These are phyloP conservation scores for Cyclophora albipunctata DNA, from an alignment of 2,888 invertebrate genomes.

Conservation along the genomic window DNA sequence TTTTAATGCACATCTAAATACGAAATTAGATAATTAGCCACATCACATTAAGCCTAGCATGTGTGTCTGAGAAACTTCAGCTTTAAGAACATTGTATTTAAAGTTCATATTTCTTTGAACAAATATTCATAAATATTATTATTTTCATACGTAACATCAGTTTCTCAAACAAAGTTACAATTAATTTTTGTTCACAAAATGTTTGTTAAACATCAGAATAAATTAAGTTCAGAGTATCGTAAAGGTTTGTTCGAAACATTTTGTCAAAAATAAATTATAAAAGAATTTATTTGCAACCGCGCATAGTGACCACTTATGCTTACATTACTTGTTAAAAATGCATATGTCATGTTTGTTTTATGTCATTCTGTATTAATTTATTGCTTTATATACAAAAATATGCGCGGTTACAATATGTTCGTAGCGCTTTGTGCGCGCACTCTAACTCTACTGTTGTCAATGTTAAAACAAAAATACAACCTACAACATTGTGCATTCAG, in stretches of 20 bases:
- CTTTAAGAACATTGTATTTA: slow-evolving; percentile 4
- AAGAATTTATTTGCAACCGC: slow-evolving; percentile 3
- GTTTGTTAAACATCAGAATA: slow-evolving; percentile 1
- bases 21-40: slow-evolving; percentile 35
- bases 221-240: slow-evolving; percentile 2
- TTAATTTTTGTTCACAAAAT: slow-evolving; percentile 19
- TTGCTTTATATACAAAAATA: slow-evolving; percentile 14
- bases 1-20: too few relatives aligned
- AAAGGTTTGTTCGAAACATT: slow-evolving; percentile 14
- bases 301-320: slow-evolving; percentile 4
- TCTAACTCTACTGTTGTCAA: slow-evolving; percentile 61
- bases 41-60: slow-evolving; percentile 65
- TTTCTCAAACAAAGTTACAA: slow-evolving; percentile 22
- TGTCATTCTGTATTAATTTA: too few relatives aligned
- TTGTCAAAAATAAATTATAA: slow-evolving; percentile 16
- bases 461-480: slow-evolving; percentile 44
- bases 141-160: slow-evolving; percentile 7
- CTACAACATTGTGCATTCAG: slow-evolving; percentile 25
- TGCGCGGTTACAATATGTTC: slow-evolving; percentile 33
- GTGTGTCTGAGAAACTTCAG: slow-evolving; percentile 57
- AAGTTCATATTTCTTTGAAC: too few relatives aligned
- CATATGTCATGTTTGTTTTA: too few relatives aligned
- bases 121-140: neutral
- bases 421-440: slow-evolving; percentile 58
- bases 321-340: neutral